Percentiles rank a stretch among this genome's conserved stretches.
These are phyloP conservation scores for Zele albiditarsus DNA, from an alignment of 2,888 invertebrate species.

Conservation along the genomic window DNA sequence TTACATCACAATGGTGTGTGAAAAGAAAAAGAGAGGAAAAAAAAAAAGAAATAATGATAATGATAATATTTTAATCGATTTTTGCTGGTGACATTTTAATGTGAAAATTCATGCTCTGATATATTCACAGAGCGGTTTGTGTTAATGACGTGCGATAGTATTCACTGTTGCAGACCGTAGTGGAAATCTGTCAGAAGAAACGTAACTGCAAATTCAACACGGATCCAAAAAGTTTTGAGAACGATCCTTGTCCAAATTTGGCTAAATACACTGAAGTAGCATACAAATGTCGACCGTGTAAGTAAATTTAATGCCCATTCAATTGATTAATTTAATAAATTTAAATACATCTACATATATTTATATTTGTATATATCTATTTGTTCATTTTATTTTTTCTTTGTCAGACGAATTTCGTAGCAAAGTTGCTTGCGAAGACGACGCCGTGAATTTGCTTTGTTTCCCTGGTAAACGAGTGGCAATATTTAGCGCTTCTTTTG, in stretches of 20 bases:
- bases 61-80: neutral
- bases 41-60: neutral
- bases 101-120: neutral
- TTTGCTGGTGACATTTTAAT: neutral
- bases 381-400: constrained; percentile 21
- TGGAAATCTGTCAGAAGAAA: constrained; percentile 95
- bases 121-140: constrained; percentile 10
- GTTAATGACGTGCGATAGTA: constrained; percentile 79
- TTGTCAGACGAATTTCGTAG: constrained; percentile 93
- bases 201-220: constrained; percentile 93
- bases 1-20: neutral
- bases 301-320: constrained; percentile 73
- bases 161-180: constrained; percentile 93
- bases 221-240: constrained; percentile 89
- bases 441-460: constrained; percentile 90
- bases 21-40: neutral
- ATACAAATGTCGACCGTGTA: constrained; percentile 97
- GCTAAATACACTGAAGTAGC: constrained; percentile 96
- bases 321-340: constrained; percentile 25
- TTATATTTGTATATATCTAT: neutral
- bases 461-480: constrained; percentile 91
- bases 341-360: neutral
- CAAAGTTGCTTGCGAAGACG: constrained; percentile 94
- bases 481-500: constrained; percentile 94
- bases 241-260: constrained; percentile 93